These are phyloP conservation scores for Thymelicus sylvestris DNA, from an alignment of 2,888 invertebrate species.

Conservation along the genomic window DNA sequence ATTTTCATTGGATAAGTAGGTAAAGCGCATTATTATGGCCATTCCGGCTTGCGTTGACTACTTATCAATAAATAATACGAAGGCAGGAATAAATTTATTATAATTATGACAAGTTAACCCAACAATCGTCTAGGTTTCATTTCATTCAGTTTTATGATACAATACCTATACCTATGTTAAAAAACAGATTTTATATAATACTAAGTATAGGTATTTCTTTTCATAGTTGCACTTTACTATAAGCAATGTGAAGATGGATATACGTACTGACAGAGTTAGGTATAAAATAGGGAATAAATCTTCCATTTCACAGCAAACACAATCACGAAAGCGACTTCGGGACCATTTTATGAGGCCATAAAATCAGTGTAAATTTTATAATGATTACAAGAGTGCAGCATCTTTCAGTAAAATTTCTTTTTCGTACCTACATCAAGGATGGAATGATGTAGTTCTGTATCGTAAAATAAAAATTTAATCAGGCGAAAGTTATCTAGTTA, in stretches of 20 bases:
- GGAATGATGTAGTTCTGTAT: background rate
- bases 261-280: too few relatives aligned
- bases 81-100: background rate
- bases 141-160: background rate
- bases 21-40: background rate
- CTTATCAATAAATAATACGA: too few relatives aligned
- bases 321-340: background rate
- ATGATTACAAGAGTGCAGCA: background rate
- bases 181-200: background rate
- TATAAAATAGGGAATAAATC: too few relatives aligned
- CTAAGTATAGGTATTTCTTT: too few relatives aligned
- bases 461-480: conserved; percentile 8
- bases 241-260: too few relatives aligned
- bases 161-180: background rate
- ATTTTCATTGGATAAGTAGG: background rate
- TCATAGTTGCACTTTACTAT: too few relatives aligned
- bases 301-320: background rate
- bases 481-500: background rate
- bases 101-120: too few relatives aligned
- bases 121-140: background rate
- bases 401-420: background rate
- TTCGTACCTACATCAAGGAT: background rate
- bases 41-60: too few relatives aligned
- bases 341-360: background rate
- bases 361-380: background rate